phyloP scores from a whole-genome alignment of 1,140 invertebrate species.

The Scaptomyza pallida region DNA sequence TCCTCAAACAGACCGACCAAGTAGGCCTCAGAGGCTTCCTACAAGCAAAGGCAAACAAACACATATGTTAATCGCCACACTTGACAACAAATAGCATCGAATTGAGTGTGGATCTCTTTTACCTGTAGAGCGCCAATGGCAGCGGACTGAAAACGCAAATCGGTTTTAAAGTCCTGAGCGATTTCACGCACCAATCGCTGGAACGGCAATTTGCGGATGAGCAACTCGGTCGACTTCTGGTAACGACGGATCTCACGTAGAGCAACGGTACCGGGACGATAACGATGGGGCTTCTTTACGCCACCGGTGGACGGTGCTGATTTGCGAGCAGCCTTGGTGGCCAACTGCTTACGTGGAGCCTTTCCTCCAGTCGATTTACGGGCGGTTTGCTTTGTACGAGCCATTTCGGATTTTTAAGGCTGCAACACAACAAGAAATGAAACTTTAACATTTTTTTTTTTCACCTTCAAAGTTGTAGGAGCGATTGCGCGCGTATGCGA shows the following conservation, averaged over 20 bases:
- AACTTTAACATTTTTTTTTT: neutral
- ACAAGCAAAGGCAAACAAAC: constrained; percentile 51
- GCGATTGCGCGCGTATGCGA: constrained; percentile 44
- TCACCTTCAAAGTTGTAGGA: neutral
- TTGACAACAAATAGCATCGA: neutral
- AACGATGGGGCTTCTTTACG: constrained; percentile 92
- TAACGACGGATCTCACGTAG: constrained; percentile 94
- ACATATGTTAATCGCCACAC: neutral
- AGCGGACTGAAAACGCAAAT: constrained; percentile 91
- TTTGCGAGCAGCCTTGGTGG: constrained; percentile 92
- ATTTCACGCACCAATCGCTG: constrained; percentile 94
- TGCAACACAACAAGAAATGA: constrained; percentile 26
- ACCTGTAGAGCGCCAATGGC: constrained; percentile 90
- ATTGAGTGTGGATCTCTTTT: neutral
- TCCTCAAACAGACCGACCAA: constrained; percentile 93
- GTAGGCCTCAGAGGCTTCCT: constrained; percentile 94
- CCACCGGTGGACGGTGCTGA: constrained; percentile 90
- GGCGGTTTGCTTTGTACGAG: constrained; percentile 95
- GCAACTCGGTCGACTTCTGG: constrained; percentile 92
- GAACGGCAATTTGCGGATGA: constrained; percentile 93
- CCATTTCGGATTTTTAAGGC: constrained; percentile 84
- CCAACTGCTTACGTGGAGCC: constrained; percentile 94
- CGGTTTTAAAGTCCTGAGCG: constrained; percentile 92
- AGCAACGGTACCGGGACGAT: constrained; percentile 94
- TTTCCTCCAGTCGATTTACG: constrained; percentile 94